Percentiles rank a stretch among this genome's conserved stretches.
These are phyloP conservation scores for Aphidius ervi DNA, from an alignment of 1,140 invertebrate species.

Conservation along the genomic window DNA sequence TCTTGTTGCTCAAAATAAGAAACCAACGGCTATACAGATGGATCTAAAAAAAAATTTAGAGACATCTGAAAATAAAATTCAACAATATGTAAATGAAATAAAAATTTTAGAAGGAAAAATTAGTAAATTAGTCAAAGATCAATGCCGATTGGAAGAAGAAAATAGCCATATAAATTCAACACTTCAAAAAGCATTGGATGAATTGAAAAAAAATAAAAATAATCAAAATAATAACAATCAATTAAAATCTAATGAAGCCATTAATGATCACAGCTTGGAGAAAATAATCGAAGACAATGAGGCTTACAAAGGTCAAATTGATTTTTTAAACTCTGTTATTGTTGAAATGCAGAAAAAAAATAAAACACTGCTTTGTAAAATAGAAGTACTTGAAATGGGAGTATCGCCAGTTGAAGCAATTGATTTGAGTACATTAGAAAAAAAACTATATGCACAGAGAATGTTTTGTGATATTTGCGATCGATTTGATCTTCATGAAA, in stretches of 20 bases:
- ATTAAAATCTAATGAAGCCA: background rate
- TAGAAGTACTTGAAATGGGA: constrained; percentile 75
- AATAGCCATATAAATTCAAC: constrained; percentile 8
- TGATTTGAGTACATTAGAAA: constrained; percentile 50
- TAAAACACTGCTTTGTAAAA: constrained; percentile 71
- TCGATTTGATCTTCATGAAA: constrained; percentile 92
- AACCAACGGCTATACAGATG: too few species aligned
- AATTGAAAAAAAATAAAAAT: constrained; percentile 15
- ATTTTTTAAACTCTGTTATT: constrained; percentile 93
- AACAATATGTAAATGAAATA: too few species aligned
- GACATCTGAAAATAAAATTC: too few species aligned
- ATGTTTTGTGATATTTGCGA: constrained; percentile 98
- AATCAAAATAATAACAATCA: constrained; percentile 3
- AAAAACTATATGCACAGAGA: constrained; percentile 63
- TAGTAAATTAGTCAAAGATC: background rate
- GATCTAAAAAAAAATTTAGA: too few species aligned
- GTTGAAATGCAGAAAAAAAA: constrained; percentile 93
- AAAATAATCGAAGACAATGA: constrained; percentile 63
- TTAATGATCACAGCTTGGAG: constrained; percentile 18
- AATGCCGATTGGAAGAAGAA: background rate
- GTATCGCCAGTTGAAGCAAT: constrained; percentile 58
- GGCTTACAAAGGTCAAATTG: constrained; percentile 70
- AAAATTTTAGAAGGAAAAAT: background rate
- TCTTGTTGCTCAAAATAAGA: too few species aligned
- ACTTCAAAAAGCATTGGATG: constrained; percentile 20